Base-by-base conservation (phyloP, 2,113 vertebrate genomes). In the Nestor notabilis region DNA sequence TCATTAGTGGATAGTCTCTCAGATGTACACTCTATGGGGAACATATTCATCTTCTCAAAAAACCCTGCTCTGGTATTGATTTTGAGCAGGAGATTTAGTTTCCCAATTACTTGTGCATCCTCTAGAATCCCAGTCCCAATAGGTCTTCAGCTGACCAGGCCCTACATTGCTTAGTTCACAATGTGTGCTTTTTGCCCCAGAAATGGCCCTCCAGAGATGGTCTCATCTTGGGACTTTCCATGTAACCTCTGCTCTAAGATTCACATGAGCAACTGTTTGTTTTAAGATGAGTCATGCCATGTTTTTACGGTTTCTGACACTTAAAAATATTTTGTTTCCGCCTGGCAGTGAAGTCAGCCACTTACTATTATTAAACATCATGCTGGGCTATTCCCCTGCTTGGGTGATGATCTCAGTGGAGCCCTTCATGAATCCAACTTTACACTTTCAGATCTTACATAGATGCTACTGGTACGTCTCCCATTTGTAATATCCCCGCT, bases 241-340 rank as follows among this genome's bases (percentile, higher is more conserved):
- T 37, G 28, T 83, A 85, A 91, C 72, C 43, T 95, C 68, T 0
- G 1, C 71, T 81, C 81, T 44, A 64, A 71, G 87, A 91, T 65
- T 94, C 92, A 35, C 46, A 85, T 70, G 78, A 79, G 33, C 52
- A 55, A 44, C 79, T 94, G 66, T 83, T 95, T 95, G 49, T 58
- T 94, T 91, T 95, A 76, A 50, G 60, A 76, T 77, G 72, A 87
- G 92, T 20, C 39, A 93, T 89, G 83, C 68, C n/a, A 60, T 91
- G 92, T 93, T 97, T 93, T 89, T 75, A 94, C 3, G 20, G 65
- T 69, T 63, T 75, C 61, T 82, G 89, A 96, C 94, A 90, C 81
- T 94, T 91, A 89, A 68, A 97, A 94, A 95, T 81, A 93, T 79
- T 89, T 92, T 83, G 53, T 75, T 90, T 46, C 87, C 9, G 49